These are phyloP conservation scores for Halichoerus grypus DNA, from an alignment of 2,113 vertebrate genomes.

Conservation along the genomic window DNA sequence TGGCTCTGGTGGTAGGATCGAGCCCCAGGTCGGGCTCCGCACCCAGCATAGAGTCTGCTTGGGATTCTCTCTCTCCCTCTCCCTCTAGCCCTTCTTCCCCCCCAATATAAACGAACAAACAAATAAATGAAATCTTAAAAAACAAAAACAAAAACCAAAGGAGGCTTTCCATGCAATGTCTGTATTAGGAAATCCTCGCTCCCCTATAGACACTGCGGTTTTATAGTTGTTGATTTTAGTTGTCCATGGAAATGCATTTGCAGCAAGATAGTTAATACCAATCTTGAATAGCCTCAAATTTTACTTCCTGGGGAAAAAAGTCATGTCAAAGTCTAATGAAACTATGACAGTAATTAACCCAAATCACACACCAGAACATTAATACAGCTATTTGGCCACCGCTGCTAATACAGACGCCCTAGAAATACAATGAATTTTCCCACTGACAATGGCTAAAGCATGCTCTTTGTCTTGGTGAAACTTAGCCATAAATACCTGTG, in stretches of 20 bases:
- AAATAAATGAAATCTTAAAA: not conserved
- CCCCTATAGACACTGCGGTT: not conserved
- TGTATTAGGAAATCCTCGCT: not conserved
- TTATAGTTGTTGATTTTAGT: slow-evolving; percentile 61
- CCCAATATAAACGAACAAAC: not conserved
- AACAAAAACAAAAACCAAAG: not conserved
- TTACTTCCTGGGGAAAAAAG: slow-evolving; percentile 70
- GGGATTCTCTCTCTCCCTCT: not conserved
- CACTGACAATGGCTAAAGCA: slow-evolving; percentile 43
- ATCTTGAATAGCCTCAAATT: slow-evolving; percentile 65
- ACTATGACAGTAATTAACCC: slow-evolving; percentile 74
- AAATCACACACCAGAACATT: slow-evolving; percentile 70
- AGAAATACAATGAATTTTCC: slow-evolving; percentile 70
- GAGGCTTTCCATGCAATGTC: not conserved
- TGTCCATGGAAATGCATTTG: slow-evolving; percentile 58
- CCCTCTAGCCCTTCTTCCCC: not conserved
- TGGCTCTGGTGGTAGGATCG: not conserved
- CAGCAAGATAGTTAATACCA: slow-evolving; percentile 18
- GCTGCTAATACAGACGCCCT: slow-evolving; percentile 36
- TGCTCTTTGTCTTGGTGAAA: slow-evolving; percentile 57
- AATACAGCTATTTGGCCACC: slow-evolving; percentile 41
- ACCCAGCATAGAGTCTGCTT: not conserved
- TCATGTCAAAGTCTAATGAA: slow-evolving; percentile 71
- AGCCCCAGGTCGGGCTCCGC: not conserved
- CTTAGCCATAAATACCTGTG: slow-evolving; percentile 55